Evolutionary conservation across 2,888 invertebrate genomes (phyloP).

Genomic region (Tolmerus cingulatus): DNA sequence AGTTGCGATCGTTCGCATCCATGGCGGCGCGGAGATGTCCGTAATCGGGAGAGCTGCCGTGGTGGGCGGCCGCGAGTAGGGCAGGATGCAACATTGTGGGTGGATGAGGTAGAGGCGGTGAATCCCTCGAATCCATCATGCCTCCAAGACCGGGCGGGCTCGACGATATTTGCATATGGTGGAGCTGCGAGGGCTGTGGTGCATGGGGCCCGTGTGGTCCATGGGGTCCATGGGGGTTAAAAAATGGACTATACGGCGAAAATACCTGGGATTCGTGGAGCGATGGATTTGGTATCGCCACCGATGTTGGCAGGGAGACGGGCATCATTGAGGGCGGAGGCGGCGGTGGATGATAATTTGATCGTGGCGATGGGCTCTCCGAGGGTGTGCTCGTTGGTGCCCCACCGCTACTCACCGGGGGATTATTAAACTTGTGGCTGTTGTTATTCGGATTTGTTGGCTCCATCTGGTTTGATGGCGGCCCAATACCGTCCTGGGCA

Average conservation of each 20-base stretch:
- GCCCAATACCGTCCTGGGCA: slow-evolving; percentile 76
- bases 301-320: slow-evolving; percentile 90
- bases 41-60: slow-evolving; percentile 83
- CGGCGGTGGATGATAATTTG: slow-evolving; percentile 67
- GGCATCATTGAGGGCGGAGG: slow-evolving; percentile 83
- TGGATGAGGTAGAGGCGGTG: slow-evolving; percentile 85
- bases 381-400: slow-evolving; percentile 64
- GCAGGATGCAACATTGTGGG: slow-evolving; percentile 87
- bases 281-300: slow-evolving; percentile 96
- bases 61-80: slow-evolving; percentile 82
- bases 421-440: slow-evolving; percentile 44
- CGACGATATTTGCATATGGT: slow-evolving; percentile 62
- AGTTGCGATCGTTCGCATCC: slow-evolving; percentile 85
- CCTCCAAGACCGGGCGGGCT: slow-evolving; percentile 74
- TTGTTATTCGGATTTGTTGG: slow-evolving; percentile 28
- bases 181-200: slow-evolving; percentile 61
- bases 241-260: slow-evolving; percentile 90
- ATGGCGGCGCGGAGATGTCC: slow-evolving; percentile 75
- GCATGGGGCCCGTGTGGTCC: slow-evolving; percentile 65
- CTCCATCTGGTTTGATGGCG: slow-evolving; percentile 45
- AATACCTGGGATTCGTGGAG: slow-evolving; percentile 94
- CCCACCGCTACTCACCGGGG: slow-evolving; percentile 40
- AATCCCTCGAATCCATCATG: slow-evolving; percentile 74
- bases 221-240: slow-evolving; percentile 69
- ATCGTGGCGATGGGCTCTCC: slow-evolving; percentile 75